These are phyloP conservation scores for Parnassius orleans DNA, from an alignment of 2,888 invertebrate genomes.

Conservation along the genomic window DNA sequence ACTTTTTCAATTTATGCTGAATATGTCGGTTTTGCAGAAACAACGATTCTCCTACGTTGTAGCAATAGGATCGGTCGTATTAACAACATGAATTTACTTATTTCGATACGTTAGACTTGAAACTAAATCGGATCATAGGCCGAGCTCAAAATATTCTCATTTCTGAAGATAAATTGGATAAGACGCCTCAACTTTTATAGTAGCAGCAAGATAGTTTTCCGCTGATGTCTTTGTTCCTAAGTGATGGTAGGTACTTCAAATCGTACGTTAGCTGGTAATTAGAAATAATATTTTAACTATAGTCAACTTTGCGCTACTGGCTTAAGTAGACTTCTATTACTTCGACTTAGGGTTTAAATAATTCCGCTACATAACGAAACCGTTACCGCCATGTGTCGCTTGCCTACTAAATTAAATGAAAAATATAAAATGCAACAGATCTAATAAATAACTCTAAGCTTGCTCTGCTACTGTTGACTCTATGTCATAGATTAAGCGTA, in stretches of 20 bases:
- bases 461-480: background rate
- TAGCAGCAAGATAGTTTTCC: no score
- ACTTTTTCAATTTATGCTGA: constrained; percentile 58
- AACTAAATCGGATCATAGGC: background rate
- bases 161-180: background rate
- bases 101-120: constrained; percentile 25
- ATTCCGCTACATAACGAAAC: no score
- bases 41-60: constrained; percentile 48
- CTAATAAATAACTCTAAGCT: background rate
- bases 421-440: background rate
- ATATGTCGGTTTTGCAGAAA: constrained; percentile 53
- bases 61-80: constrained; percentile 39
- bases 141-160: background rate
- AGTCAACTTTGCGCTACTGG: no score
- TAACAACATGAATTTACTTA: constrained; percentile 2
- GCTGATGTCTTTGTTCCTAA: no score
- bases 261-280: no score
- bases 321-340: no score
- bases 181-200: background rate
- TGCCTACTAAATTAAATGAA: no score
- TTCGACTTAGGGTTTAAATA: no score
- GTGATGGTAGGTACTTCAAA: no score
- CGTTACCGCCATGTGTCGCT: no score
- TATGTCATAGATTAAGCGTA: background rate
- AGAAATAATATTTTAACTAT: no score